A percentile compares a stretch with the other conserved stretches of the same genome.
These are phyloP conservation scores for Coregonus sp. DNA, from an alignment of 2,797 vertebrate species.

Conservation along the genomic window DNA sequence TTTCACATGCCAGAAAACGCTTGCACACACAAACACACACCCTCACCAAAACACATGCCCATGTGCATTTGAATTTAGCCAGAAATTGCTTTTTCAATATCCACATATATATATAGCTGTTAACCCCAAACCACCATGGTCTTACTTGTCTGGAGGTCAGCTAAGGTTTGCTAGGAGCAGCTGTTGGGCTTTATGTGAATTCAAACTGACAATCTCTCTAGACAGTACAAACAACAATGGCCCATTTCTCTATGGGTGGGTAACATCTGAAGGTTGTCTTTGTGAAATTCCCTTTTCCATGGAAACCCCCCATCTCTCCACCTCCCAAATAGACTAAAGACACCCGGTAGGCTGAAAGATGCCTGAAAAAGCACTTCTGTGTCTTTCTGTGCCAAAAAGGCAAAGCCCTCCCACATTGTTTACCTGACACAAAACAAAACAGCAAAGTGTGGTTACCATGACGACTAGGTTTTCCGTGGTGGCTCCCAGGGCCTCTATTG, in stretches of 20 bases:
- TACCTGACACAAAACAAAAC: background rate
- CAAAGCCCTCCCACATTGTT: background rate
- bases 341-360: background rate
- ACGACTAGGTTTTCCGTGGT: slow-evolving; percentile 92
- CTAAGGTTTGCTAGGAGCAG: slow-evolving; percentile 59
- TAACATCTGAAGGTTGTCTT: background rate
- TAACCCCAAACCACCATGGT: slow-evolving; percentile 42
- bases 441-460: slow-evolving; percentile 83
- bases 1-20: background rate
- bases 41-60: slow-evolving; percentile 22
- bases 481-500: slow-evolving; percentile 91
- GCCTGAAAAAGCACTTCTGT: background rate
- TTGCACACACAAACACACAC: slow-evolving; percentile 27
- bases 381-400: background rate
- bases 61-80: slow-evolving; percentile 40
- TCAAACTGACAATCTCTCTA: slow-evolving; percentile 31
- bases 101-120: slow-evolving; percentile 40
- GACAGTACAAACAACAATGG: slow-evolving; percentile 7
- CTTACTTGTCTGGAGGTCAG: slow-evolving; percentile 42
- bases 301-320: background rate
- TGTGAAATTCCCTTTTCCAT: background rate
- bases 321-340: background rate
- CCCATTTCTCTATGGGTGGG: background rate
- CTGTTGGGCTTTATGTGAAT: slow-evolving; percentile 57
- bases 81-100: slow-evolving; percentile 40